phyloP scores from a whole-genome alignment of 2,797 vertebrate species.

The Chrosomus eos region DNA sequence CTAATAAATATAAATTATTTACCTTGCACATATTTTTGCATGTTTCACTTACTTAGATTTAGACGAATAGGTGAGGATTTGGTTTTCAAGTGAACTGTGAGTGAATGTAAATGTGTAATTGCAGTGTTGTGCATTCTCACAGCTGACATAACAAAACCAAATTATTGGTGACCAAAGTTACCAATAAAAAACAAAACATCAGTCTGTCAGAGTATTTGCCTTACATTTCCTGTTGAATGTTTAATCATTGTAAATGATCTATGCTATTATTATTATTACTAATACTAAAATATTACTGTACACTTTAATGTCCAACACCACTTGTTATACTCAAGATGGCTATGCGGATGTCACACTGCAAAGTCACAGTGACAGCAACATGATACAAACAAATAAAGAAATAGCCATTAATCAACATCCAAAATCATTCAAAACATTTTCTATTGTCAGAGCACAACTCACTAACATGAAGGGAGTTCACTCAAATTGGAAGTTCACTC shows the following conservation, averaged over 20 bases:
- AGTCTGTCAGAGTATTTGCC: not conserved
- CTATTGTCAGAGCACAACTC: not conserved
- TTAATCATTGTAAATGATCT: not conserved
- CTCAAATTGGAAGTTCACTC: not conserved
- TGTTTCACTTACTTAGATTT: not conserved
- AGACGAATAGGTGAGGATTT: not conserved
- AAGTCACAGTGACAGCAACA: not conserved
- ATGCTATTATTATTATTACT: not conserved
- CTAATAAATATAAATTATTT: not conserved
- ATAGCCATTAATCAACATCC: not conserved
- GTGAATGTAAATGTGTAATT: slow-evolving; percentile 19
- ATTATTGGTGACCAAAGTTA: slow-evolving; percentile 5
- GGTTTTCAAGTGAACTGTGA: not conserved
- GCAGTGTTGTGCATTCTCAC: not conserved
- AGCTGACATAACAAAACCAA: not conserved
- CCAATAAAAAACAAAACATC: not conserved
- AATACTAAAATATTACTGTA: not conserved
- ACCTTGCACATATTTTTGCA: not conserved
- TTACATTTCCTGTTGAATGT: not conserved
- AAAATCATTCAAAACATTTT: not conserved
- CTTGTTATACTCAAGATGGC: not conserved
- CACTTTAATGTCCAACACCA: not conserved
- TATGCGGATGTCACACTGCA: not conserved
- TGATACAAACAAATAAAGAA: not conserved
- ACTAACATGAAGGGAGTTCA: not conserved